Conservation (phyloP, 1,140 invertebrate species). For the Myzus persicae region DNA sequence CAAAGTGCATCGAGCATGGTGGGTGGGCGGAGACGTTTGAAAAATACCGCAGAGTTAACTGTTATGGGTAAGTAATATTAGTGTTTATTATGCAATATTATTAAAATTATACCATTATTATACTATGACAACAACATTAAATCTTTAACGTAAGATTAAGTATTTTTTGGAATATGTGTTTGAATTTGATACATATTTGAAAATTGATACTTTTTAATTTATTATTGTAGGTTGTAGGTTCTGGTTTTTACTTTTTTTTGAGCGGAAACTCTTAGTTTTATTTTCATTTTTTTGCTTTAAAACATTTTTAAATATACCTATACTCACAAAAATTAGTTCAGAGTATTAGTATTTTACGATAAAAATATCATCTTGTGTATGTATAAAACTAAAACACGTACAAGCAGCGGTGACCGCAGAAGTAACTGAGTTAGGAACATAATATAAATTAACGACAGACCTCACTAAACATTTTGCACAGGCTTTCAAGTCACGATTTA, state of each 20-base stretch:
- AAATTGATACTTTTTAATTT: neutral
- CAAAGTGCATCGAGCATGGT: neutral
- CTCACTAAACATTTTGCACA: neutral
- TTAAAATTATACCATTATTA: neutral
- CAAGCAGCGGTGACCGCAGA: neutral
- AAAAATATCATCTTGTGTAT: neutral
- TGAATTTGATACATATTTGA: too few relatives aligned
- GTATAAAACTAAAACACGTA: neutral
- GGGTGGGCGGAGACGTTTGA: neutral
- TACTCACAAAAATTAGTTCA: neutral
- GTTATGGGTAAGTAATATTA: neutral
- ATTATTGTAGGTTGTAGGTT: neutral
- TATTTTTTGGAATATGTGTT: too few relatives aligned
- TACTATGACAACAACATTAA: neutral
- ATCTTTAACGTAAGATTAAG: neutral
- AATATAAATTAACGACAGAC: neutral
- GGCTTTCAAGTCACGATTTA: neutral
- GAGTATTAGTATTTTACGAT: neutral
- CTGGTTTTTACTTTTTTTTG: neutral
- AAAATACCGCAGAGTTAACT: neutral
- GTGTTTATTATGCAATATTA: neutral
- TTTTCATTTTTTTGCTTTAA: neutral
- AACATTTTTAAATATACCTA: neutral
- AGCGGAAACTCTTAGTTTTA: neutral
- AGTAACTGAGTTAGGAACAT: neutral